Evolutionary conservation across 2,888 invertebrate genomes (phyloP), one percentile per base, ranked within the genome.

Genomic region (Hofmannophila pseudospretella): DNA sequence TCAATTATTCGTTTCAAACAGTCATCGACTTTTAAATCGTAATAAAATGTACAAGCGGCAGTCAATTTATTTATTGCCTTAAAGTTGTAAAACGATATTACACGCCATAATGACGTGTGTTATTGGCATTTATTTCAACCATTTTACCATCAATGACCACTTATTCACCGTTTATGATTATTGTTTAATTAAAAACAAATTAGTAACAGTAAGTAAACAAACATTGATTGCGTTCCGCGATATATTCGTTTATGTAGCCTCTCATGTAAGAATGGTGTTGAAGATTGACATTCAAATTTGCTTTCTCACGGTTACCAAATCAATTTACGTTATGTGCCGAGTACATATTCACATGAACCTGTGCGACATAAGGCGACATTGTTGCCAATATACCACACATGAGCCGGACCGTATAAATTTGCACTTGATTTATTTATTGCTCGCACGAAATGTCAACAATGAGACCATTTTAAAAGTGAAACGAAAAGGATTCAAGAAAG

Each of bases 41-140:
- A 84, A 85, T 86, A 85, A 85, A 85, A 79, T 82, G 68, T 77
- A 82, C 78, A 74, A 82, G 73, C 82, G 72, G 81, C 82, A 82
- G 81, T 82, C 78, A 79, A 80, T 82, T 73, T 81, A 82, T 85
- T 86, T 85, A 85, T 81, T 81, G 75, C 84, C 70, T 72, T 74
- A 68, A 78, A 84, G 86, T 81, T 82, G 85, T 86, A 81, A 85
- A 86, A 75, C 79, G 68, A 82, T 85, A 82, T 85, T 80, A 82
- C 77, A 84, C 75, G 75, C 71, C 66, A 75, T 85, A 82, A 85
- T 85, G 75, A 84, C 64, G 81, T 79, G 80, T 80, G 80, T 76
- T 81, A 82, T 79, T 81, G 80, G 75, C 75, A 70, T 86, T 82
- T 77, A 82, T 82, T 80, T 71, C 67, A 70, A 69, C 70, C 67